phyloP scores from a whole-genome alignment of 2,113 vertebrate genomes.

The Cynoglossus semilaevis region DNA sequence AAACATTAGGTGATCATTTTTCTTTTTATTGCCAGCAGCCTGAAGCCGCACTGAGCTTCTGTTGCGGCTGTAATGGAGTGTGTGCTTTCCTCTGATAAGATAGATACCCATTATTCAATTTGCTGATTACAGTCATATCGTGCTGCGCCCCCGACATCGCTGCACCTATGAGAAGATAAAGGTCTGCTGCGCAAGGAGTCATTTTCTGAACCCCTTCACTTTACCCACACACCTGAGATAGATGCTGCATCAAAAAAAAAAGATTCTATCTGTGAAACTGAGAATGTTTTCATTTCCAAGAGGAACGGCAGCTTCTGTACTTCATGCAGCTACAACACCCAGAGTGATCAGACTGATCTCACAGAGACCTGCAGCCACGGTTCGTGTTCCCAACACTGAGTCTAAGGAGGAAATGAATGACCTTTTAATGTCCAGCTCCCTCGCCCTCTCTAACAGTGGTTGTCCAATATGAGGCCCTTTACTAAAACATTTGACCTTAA shows the following conservation, averaged over 20 bases:
- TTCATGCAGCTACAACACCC: slow-evolving; percentile 21
- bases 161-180: slow-evolving; percentile 51
- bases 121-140: slow-evolving; percentile 66
- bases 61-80: slow-evolving; percentile 12
- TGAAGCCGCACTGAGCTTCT: slow-evolving; percentile 34
- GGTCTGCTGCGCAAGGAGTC: slow-evolving; percentile 33
- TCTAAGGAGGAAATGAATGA: too few relatives aligned
- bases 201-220: slow-evolving; percentile 40
- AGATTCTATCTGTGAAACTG: slow-evolving; percentile 19
- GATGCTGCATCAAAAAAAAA: slow-evolving; percentile 27
- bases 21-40: slow-evolving; percentile 44
- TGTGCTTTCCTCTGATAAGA: slow-evolving; percentile 48
- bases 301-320: slow-evolving; percentile 25
- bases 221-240: slow-evolving; percentile 26
- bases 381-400: too few relatives aligned
- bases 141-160: slow-evolving; percentile 47
- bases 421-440: too few relatives aligned
- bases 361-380: too few relatives aligned
- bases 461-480: too few relatives aligned
- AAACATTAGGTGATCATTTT: slow-evolving; percentile 33
- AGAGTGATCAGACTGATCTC: slow-evolving; percentile 78
- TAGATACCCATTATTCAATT: slow-evolving; percentile 59
- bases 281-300: slow-evolving; percentile 56
- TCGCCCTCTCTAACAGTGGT: too few relatives aligned
- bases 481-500: too few relatives aligned